Evolutionary conservation across 2,113 vertebrate species (phyloP).

Genomic region (Tapirus terrestris): DNA sequence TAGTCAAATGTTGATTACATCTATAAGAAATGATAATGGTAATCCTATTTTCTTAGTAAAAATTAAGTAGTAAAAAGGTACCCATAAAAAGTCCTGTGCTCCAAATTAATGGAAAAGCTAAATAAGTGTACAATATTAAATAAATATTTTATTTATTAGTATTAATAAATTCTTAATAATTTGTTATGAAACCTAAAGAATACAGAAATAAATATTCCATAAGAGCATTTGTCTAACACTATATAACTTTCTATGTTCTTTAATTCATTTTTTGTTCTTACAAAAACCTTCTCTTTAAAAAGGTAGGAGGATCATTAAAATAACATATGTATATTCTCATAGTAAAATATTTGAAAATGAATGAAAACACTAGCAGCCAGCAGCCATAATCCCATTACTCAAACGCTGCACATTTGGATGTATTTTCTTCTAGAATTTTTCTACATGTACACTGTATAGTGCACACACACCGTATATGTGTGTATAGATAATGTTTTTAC

Average conservation of each 20-base stretch:
- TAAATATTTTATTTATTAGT: neutral
- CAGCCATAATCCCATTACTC: neutral
- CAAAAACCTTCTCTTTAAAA: neutral
- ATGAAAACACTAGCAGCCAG: neutral
- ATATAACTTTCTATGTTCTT: neutral
- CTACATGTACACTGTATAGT: neutral
- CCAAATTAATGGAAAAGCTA: neutral
- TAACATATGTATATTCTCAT: neutral
- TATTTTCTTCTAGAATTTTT: neutral
- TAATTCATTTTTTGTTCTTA: neutral
- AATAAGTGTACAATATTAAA: neutral
- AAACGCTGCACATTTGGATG: neutral
- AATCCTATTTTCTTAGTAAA: neutral
- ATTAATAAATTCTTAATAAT: neutral
- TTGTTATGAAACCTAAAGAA: neutral
- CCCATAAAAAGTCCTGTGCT: neutral
- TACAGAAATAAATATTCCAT: neutral
- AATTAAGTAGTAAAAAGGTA: neutral
- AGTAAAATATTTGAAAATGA: neutral
- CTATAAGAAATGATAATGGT: neutral
- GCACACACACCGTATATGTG: neutral
- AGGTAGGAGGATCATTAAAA: neutral
- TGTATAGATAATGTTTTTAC: neutral
- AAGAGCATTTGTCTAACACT: neutral
- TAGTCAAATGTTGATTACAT: neutral